A percentile compares a stretch with the other conserved stretches of the same genome.
Conservation (phyloP, 2,113 vertebrate genomes). For the Chlorocebus sabaeus region DNA sequence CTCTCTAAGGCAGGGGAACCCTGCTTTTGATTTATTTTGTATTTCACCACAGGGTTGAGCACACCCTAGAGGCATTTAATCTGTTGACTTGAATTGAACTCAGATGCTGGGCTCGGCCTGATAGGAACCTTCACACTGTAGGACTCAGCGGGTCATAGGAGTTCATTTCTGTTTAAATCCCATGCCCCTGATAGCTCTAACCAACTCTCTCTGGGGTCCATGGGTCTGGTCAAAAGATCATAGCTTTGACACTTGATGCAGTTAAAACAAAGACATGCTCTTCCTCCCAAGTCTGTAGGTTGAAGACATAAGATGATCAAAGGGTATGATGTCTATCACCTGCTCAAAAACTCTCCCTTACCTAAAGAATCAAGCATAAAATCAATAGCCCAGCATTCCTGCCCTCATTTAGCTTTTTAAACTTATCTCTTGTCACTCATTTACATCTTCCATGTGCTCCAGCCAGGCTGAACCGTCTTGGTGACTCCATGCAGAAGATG, state of each 20-base stretch:
- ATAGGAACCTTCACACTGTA: slow-evolving; percentile 40
- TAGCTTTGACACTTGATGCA: slow-evolving; percentile 1
- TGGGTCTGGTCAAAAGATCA: slow-evolving; percentile 44
- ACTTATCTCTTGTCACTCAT: neutral
- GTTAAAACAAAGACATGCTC: slow-evolving; percentile 3
- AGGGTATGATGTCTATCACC: neutral
- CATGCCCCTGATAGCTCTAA: slow-evolving; percentile 13
- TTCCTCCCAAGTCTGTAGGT: slow-evolving; percentile 15
- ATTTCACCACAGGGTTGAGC: slow-evolving; percentile 48
- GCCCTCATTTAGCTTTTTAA: neutral
- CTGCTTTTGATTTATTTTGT: slow-evolving; percentile 65
- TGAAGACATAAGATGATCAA: slow-evolving; percentile 1
- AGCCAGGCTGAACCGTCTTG: neutral
- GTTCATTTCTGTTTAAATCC: slow-evolving; percentile 58
- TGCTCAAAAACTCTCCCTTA: neutral
- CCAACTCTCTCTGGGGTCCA: slow-evolving; percentile 45
- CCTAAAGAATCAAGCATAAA: neutral
- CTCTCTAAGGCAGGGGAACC: slow-evolving; percentile 20
- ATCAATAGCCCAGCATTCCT: neutral
- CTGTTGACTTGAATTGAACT: slow-evolving; percentile 70
- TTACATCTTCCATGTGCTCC: neutral
- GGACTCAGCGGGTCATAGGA: slow-evolving; percentile 23
- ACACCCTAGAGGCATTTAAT: slow-evolving; percentile 63
- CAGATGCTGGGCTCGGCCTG: slow-evolving; percentile 22
- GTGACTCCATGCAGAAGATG: neutral